These are phyloP conservation scores for Lontra canadensis DNA, from an alignment of 2,113 vertebrate genomes.

Conservation along the genomic window DNA sequence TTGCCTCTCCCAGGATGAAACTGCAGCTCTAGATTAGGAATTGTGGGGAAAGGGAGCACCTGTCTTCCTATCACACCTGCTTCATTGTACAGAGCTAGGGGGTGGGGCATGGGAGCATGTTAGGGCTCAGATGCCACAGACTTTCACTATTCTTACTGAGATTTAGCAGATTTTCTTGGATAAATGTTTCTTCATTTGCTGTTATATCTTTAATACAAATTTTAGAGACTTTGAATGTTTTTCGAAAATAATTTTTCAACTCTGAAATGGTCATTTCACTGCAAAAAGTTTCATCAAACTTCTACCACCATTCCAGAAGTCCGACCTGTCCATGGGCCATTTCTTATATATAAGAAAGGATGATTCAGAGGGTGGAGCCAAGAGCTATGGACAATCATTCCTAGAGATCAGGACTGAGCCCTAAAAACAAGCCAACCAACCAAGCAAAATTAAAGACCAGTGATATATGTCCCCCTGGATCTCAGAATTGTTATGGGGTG, in stretches of 20 bases:
- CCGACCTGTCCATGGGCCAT: background rate
- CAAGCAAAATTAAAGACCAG: background rate
- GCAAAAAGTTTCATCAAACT: background rate
- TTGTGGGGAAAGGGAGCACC: background rate
- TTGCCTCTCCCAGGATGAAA: background rate
- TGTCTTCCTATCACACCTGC: background rate
- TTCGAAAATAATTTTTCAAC: background rate
- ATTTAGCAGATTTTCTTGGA: background rate
- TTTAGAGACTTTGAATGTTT: background rate
- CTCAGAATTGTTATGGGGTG: background rate
- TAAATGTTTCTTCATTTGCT: slow-evolving; percentile 23
- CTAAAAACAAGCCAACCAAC: background rate
- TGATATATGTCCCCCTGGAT: background rate
- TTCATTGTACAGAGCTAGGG: background rate
- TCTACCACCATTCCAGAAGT: background rate
- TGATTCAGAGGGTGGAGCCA: background rate
- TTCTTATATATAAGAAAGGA: background rate
- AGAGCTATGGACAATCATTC: background rate
- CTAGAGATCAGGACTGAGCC: background rate
- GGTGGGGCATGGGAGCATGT: background rate
- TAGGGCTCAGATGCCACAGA: background rate
- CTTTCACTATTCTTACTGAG: background rate
- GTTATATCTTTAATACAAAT: background rate
- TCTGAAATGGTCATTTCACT: background rate
- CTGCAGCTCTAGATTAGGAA: background rate